Percentiles rank a stretch among this genome's conserved stretches.
Conservation (phyloP, 1,140 invertebrate genomes). For the Danaus melanippus region DNA sequence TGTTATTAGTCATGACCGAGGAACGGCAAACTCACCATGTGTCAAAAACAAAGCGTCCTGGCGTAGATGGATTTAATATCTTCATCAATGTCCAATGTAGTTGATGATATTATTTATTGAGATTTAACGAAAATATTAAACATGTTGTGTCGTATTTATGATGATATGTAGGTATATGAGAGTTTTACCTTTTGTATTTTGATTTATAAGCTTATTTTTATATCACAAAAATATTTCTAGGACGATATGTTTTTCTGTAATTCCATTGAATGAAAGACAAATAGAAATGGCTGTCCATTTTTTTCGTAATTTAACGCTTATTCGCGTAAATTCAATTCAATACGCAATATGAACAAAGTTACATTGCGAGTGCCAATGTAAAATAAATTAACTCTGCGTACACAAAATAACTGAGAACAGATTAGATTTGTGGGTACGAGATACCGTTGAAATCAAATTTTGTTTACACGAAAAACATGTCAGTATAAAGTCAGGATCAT, state of each 20-base stretch:
- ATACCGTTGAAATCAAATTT: conserved; percentile 48
- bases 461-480: conserved; percentile 51
- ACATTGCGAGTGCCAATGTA: conserved; percentile 19
- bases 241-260: too few relatives aligned
- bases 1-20: conserved; percentile 27
- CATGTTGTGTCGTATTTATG: too few relatives aligned
- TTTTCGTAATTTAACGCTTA: conserved; percentile 20
- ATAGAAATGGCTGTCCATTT: conserved; percentile 6
- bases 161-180: too few relatives aligned
- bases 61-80: conserved; percentile 19
- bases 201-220: too few relatives aligned
- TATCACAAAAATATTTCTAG: too few relatives aligned
- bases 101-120: neutral
- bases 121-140: too few relatives aligned
- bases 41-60: conserved; percentile 35
- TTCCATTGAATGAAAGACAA: too few relatives aligned
- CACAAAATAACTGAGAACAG: conserved; percentile 24
- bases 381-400: conserved; percentile 22
- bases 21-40: conserved; percentile 27
- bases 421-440: conserved; percentile 27
- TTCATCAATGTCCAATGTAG: conserved; percentile 11
- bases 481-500: conserved; percentile 35
- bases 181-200: too few relatives aligned
- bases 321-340: conserved; percentile 11
- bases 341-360: conserved; percentile 19